phyloP scores from a whole-genome alignment of 2,888 invertebrate genomes.

The Lamellibrachia columna region DNA sequence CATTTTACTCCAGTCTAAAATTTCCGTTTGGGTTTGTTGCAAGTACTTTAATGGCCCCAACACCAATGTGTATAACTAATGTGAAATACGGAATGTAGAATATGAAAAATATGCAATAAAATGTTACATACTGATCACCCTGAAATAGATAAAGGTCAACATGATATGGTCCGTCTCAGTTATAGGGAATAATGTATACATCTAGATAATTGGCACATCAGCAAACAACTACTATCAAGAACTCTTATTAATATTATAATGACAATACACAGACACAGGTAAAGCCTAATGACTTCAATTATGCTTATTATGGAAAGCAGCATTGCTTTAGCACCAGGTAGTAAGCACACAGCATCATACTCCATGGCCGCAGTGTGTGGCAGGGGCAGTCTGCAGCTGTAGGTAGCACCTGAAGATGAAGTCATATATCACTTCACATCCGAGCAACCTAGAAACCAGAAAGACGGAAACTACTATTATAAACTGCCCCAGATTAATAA shows the following conservation, averaged over 20 bases:
- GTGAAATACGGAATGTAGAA: neutral
- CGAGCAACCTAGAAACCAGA: neutral
- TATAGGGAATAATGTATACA: neutral
- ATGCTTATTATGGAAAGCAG: neutral
- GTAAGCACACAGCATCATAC: neutral
- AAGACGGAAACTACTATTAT: neutral
- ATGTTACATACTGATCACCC: neutral
- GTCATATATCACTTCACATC: neutral
- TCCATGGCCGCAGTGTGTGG: neutral
- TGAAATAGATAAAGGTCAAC: neutral
- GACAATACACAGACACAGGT: neutral
- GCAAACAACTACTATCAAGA: neutral
- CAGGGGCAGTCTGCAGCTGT: neutral
- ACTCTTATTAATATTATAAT: neutral
- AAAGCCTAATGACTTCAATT: neutral
- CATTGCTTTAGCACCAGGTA: neutral
- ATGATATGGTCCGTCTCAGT: neutral
- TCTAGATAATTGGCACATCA: neutral
- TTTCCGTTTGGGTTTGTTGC: neutral
- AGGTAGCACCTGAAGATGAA: neutral
- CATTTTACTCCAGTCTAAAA: neutral
- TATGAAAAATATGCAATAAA: constrained; percentile 1
- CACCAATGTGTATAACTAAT: neutral
- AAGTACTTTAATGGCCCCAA: neutral
- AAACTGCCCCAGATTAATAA: neutral